A percentile compares a stretch with the other conserved stretches of the same genome.
These are phyloP conservation scores for Epirrhoe alternata DNA, from an alignment of 2,888 invertebrate genomes.

Conservation along the genomic window DNA sequence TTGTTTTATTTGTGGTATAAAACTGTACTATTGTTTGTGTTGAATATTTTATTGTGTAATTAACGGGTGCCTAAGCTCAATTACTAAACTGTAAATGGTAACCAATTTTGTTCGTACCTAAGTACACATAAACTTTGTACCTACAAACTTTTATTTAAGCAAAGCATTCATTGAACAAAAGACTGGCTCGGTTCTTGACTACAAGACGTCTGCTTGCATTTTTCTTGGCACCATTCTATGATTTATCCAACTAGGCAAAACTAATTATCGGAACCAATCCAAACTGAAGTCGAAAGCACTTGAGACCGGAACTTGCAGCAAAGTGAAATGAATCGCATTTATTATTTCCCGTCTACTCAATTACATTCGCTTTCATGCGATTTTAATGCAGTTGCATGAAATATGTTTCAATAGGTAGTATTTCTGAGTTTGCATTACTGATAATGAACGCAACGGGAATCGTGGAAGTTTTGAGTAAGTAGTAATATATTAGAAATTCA, in stretches of 20 bases:
- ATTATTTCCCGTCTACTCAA: conserved; percentile 46
- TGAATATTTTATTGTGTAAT: not conserved
- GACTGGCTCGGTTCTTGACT: not conserved
- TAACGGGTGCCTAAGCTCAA: not conserved
- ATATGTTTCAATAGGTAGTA: conserved; percentile 40
- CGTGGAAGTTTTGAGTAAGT: not conserved
- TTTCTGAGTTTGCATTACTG: conserved; percentile 18
- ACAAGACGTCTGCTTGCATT: not conserved
- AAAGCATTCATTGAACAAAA: not conserved
- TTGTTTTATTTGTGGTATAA: not conserved
- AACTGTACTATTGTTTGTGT: no score
- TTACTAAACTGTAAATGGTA: not conserved
- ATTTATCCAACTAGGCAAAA: conserved; percentile 17
- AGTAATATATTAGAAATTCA: no score
- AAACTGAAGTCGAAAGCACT: conserved; percentile 46
- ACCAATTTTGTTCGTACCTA: not conserved
- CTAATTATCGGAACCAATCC: conserved; percentile 48
- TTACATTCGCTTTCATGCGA: conserved; percentile 51
- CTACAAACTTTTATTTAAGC: not conserved
- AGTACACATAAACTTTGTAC: no score
- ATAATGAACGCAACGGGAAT: conserved; percentile 12
- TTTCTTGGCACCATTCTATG: not conserved
- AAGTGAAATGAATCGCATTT: conserved; percentile 52
- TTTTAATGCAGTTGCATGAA: conserved; percentile 52
- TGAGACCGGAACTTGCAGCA: conserved; percentile 42